phyloP scores from a whole-genome alignment of 2,888 invertebrate genomes.

The Ferdinandea cuprea region DNA sequence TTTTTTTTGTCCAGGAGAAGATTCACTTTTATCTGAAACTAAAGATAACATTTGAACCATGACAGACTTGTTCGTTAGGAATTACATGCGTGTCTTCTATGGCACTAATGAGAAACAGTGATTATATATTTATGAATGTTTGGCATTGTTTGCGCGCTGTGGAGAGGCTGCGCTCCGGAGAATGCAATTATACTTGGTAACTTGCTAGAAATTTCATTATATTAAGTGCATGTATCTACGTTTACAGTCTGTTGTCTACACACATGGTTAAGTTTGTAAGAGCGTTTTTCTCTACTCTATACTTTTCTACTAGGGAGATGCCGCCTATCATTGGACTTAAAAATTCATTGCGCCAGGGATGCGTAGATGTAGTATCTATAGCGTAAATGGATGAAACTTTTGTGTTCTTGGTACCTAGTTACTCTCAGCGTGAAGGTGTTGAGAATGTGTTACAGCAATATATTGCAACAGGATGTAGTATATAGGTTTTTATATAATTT shows the following conservation, averaged over 20 bases:
- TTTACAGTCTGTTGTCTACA: neutral
- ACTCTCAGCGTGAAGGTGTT: neutral
- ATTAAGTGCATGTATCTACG: slow-evolving; percentile 2
- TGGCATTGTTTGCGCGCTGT: slow-evolving; percentile 44
- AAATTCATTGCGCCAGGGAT: neutral
- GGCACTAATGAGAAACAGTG: slow-evolving; percentile 58
- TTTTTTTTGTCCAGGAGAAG: neutral
- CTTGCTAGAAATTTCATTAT: slow-evolving; percentile 24
- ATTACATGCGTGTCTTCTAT: slow-evolving; percentile 31
- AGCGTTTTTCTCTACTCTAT: neutral
- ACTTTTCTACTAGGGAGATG: neutral
- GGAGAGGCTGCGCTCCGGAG: neutral
- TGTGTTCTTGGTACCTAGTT: neutral
- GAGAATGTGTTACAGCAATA: neutral
- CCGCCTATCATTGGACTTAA: neutral
- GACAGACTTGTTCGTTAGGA: slow-evolving; percentile 40
- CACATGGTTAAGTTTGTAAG: neutral
- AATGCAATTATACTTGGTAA: slow-evolving; percentile 47
- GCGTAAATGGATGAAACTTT: neutral
- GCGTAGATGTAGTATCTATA: neutral
- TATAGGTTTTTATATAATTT: too few species aligned
- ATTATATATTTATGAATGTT: slow-evolving; percentile 68
- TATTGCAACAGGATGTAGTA: too few species aligned
- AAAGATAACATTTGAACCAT: slow-evolving; percentile 71
- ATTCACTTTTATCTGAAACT: slow-evolving; percentile 57